Evolutionary conservation across 2,888 invertebrate genomes (phyloP).

Genomic region (Zygothrica quintamaculata): DNA sequence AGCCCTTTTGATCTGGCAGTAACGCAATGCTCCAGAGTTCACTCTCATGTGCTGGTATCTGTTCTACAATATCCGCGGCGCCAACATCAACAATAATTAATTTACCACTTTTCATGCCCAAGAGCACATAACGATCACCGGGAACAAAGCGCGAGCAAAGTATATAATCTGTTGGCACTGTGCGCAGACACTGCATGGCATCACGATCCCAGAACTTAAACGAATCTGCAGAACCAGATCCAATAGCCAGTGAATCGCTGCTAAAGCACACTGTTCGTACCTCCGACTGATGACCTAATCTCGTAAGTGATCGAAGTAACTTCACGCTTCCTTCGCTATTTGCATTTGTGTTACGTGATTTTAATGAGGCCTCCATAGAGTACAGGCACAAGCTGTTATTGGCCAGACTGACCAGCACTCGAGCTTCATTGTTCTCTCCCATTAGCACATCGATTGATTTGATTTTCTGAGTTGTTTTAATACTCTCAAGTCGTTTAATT

Average conservation of each 20-base stretch:
- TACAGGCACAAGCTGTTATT: constrained; percentile 92
- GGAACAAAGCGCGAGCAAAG: constrained; percentile 91
- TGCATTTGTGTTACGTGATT: constrained; percentile 85
- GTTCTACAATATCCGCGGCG: constrained; percentile 92
- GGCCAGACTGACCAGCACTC: constrained; percentile 88
- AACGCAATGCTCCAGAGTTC: constrained; percentile 92
- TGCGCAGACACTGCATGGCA: constrained; percentile 89
- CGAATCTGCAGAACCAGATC: constrained; percentile 94
- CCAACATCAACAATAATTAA: constrained; percentile 94
- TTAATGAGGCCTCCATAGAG: constrained; percentile 85
- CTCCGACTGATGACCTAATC: constrained; percentile 95
- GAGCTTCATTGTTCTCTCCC: constrained; percentile 89
- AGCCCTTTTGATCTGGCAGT: constrained; percentile 92
- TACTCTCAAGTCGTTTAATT: constrained; percentile 88
- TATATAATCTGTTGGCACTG: constrained; percentile 88
- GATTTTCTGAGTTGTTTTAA: constrained; percentile 88
- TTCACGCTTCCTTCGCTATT: constrained; percentile 77
- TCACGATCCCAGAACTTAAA: constrained; percentile 96
- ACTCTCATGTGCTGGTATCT: constrained; percentile 92
- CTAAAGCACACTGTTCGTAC: constrained; percentile 94
- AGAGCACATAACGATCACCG: constrained; percentile 93
- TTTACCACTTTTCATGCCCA: constrained; percentile 93
- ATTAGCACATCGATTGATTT: constrained; percentile 89
- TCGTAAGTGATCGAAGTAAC: constrained; percentile 87
- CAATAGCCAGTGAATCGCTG: constrained; percentile 94